These are phyloP conservation scores for Carassius gibelio DNA, from an alignment of 2,113 vertebrate species.

Conservation along the genomic window DNA sequence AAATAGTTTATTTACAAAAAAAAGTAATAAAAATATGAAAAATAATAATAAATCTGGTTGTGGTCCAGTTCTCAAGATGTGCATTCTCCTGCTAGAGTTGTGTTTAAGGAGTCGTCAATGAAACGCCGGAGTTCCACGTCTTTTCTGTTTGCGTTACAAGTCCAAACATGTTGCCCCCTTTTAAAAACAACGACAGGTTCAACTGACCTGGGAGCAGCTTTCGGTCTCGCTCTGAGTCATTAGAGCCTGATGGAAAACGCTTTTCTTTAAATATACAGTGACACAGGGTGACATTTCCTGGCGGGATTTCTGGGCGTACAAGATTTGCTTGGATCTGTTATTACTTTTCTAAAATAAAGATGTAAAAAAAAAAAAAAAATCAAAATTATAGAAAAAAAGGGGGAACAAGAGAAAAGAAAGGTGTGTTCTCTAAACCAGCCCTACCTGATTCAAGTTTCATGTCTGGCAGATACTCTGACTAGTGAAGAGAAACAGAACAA, in stretches of 20 bases:
- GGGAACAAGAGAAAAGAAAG: constrained; percentile 48
- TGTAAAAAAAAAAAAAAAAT: constrained; percentile 27
- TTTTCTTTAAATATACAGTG: background rate
- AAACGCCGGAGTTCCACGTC: background rate
- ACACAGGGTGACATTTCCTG: background rate
- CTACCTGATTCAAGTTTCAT: constrained; percentile 69
- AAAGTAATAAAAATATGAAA: background rate
- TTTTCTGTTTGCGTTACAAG: constrained; percentile 44
- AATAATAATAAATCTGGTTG: background rate
- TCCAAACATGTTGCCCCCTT: background rate
- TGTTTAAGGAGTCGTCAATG: background rate
- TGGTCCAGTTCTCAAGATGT: background rate
- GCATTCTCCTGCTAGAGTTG: background rate
- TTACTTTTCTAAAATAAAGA: background rate
- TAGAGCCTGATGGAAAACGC: background rate
- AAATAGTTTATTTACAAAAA: background rate
- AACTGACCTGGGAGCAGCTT: constrained; percentile 13
- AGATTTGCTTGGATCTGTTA: background rate
- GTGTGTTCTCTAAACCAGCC: constrained; percentile 73
- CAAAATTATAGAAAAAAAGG: constrained; percentile 39
- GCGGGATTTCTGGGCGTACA: background rate
- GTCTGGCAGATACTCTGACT: constrained; percentile 63
- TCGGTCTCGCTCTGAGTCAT: background rate
- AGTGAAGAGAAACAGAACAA: constrained; percentile 46
- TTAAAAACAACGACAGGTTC: constrained; percentile 22